phyloP scores from a whole-genome alignment of 1,140 invertebrate species.

The Sycophila sp. region DNA sequence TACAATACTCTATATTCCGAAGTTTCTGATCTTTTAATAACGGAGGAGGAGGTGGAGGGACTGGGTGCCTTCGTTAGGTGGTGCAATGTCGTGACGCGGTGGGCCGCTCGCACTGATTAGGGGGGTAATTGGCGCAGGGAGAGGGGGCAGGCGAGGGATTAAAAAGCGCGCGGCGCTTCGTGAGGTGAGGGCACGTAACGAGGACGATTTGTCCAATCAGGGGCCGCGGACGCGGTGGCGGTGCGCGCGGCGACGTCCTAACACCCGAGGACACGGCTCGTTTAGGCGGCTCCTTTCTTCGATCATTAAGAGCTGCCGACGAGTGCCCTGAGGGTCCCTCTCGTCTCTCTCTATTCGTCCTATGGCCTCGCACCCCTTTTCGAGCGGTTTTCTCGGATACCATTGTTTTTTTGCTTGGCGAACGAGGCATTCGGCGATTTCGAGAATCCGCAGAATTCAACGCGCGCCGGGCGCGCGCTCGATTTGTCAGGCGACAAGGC shows the following conservation, averaged over 20 bases:
- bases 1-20: too few relatives aligned
- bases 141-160: background rate
- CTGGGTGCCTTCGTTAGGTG: background rate
- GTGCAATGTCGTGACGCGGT: background rate
- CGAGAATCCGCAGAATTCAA: background rate
- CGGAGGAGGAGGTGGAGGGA: too few relatives aligned
- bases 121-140: constrained; percentile 7
- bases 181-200: constrained; percentile 35
- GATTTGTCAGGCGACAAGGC: background rate
- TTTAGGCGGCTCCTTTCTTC: constrained; percentile 65
- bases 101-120: constrained; percentile 8
- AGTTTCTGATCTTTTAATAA: too few relatives aligned
- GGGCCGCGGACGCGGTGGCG: constrained; percentile 39
- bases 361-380: background rate
- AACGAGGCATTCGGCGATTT: background rate
- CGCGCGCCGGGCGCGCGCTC: background rate
- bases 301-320: constrained; percentile 60
- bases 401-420: background rate
- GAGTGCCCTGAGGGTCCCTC: constrained; percentile 41
- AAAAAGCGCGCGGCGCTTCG: constrained; percentile 17
- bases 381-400: too few relatives aligned
- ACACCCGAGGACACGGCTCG: constrained; percentile 64
- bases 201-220: constrained; percentile 51
- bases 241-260: constrained; percentile 43
- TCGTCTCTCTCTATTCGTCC: background rate